These are phyloP conservation scores for Podarcis cretensis DNA, from an alignment of 2,113 vertebrate genomes.

Conservation along the genomic window DNA sequence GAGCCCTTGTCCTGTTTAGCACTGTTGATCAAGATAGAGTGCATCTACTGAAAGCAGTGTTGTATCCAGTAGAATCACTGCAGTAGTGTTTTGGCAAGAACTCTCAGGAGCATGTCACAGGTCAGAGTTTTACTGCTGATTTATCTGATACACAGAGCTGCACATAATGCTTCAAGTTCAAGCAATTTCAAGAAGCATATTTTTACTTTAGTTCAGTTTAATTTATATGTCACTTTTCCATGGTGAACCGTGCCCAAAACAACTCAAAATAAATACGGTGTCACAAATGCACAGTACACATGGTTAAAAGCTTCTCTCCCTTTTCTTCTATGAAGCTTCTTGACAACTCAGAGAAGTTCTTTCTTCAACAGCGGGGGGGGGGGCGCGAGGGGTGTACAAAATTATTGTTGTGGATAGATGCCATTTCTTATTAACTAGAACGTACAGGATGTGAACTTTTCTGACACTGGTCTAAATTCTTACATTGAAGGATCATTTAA, in stretches of 20 bases:
- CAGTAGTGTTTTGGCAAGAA: conserved; percentile 18
- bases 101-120: conserved; percentile 29
- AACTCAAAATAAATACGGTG: not conserved
- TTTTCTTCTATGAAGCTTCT: conserved; percentile 15
- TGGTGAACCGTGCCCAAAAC: not conserved
- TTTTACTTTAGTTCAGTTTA: not conserved
- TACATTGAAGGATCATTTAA: conserved; percentile 7
- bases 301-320: not conserved
- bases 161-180: not conserved
- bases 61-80: conserved; percentile 19
- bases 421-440: conserved; percentile 37
- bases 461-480: not conserved
- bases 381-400: not conserved
- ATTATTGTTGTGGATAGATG: conserved; percentile 28
- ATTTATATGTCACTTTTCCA: not conserved
- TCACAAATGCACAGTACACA: not conserved
- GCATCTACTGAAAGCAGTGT: conserved; percentile 48
- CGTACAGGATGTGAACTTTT: conserved; percentile 29
- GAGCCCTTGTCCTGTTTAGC: conserved; percentile 23
- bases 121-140: conserved; percentile 36
- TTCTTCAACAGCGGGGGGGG: conserved; percentile 8
- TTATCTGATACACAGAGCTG: conserved; percentile 1
- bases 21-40: conserved; percentile 17
- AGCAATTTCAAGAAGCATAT: not conserved
- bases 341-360: conserved; percentile 34